Percentiles rank a stretch among this genome's conserved stretches.
phyloP scores from a whole-genome alignment of 2,888 invertebrate species.

The Stomorhina lunata region DNA sequence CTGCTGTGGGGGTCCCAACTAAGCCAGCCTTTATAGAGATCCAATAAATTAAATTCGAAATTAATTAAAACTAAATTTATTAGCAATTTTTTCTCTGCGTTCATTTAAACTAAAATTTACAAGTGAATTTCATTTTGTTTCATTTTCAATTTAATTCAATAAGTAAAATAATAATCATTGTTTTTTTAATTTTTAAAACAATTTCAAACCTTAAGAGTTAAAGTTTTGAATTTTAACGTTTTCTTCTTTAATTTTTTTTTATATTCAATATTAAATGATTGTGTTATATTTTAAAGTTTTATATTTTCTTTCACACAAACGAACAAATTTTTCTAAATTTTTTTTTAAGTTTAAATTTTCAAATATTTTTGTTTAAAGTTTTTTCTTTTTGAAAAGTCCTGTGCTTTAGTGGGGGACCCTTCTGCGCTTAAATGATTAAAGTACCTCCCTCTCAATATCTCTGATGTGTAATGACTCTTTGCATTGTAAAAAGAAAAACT shows the following conservation, averaged over 20 bases:
- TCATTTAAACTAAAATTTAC: constrained; percentile 20
- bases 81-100: neutral
- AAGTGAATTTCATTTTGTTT: constrained; percentile 63
- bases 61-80: constrained; percentile 27
- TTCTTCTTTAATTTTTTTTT: constrained; percentile 13
- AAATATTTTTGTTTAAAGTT: neutral
- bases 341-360: constrained; percentile 27
- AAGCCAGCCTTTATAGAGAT: constrained; percentile 80
- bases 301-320: constrained; percentile 48
- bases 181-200: constrained; percentile 1
- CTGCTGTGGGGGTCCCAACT: constrained; percentile 86
- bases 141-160: constrained; percentile 24
- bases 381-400: constrained; percentile 19
- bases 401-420: constrained; percentile 47
- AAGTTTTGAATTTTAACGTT: constrained; percentile 43
- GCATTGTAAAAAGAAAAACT: constrained; percentile 27
- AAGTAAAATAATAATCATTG: constrained; percentile 29
- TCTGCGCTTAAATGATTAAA: constrained; percentile 36
- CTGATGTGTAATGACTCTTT: constrained; percentile 58
- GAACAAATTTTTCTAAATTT: constrained; percentile 60
- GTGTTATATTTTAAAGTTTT: constrained; percentile 53
- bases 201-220: constrained; percentile 30
- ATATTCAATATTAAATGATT: constrained; percentile 32
- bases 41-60: constrained; percentile 68
- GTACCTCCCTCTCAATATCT: constrained; percentile 36